These are phyloP conservation scores for Rhingia campestris DNA, from an alignment of 2,888 invertebrate species.

Conservation along the genomic window DNA sequence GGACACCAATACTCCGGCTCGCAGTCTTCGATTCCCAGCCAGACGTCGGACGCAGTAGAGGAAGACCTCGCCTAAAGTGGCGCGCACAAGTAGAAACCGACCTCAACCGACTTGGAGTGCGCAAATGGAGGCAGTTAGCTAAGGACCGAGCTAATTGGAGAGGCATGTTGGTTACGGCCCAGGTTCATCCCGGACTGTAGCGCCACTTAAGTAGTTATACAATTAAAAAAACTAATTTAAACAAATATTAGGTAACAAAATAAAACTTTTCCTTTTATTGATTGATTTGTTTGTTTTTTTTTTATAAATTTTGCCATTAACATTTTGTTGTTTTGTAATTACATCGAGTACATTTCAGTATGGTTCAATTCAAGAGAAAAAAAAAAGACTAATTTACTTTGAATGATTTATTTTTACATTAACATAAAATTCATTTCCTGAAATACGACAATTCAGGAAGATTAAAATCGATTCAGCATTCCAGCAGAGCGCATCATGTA, in stretches of 20 bases:
- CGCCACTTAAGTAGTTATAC: no score
- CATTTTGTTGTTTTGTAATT: slow-evolving; percentile 40
- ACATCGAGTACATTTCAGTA: slow-evolving; percentile 67
- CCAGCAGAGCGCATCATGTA: slow-evolving; percentile 72
- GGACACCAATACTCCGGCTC: no score
- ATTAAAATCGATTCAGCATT: slow-evolving; percentile 76
- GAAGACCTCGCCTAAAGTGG: no score
- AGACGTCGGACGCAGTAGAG: no score
- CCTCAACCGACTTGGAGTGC: no score
- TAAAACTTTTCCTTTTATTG: slow-evolving; percentile 7
- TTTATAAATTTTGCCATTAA: slow-evolving; percentile 53
- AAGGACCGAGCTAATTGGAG: no score
- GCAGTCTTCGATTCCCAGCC: no score
- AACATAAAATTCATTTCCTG: slow-evolving; percentile 60
- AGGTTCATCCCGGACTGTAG: no score
- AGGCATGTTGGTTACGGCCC: no score
- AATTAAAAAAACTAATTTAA: no score
- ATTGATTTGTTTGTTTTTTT: slow-evolving; percentile 43
- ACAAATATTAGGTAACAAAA: slow-evolving; percentile 45
- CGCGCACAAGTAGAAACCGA: no score
- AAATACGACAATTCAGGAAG: slow-evolving; percentile 63
- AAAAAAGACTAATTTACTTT: slow-evolving; percentile 61
- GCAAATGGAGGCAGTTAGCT: no score
- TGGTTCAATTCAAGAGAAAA: slow-evolving; percentile 66
- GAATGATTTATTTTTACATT: slow-evolving; percentile 32